phyloP scores from a whole-genome alignment of 2,113 vertebrate genomes.

The Aptenodytes patagonicus region DNA sequence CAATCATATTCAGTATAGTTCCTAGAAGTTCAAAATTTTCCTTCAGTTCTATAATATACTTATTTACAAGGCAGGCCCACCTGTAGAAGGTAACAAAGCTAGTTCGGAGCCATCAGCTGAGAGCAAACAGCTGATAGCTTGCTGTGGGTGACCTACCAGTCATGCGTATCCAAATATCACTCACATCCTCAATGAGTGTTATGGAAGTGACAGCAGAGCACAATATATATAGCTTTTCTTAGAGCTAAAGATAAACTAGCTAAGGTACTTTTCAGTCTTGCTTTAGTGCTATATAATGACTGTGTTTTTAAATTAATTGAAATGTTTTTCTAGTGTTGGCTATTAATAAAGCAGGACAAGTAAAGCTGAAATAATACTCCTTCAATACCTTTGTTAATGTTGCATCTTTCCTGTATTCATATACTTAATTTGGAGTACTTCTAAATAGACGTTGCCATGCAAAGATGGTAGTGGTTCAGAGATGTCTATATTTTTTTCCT shows the following conservation, averaged over 20 bases:
- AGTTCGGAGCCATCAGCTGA: neutral
- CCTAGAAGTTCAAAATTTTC: neutral
- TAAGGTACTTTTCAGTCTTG: neutral
- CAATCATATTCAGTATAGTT: neutral
- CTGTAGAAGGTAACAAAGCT: neutral
- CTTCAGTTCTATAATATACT: neutral
- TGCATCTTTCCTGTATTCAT: neutral
- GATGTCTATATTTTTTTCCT: neutral
- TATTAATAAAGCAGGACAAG: neutral
- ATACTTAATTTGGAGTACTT: neutral
- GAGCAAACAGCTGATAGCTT: neutral
- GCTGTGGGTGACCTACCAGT: neutral
- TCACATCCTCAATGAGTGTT: neutral
- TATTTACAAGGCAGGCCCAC: neutral
- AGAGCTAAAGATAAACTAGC: neutral
- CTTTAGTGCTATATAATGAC: neutral
- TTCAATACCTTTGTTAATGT: neutral
- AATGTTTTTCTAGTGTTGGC: neutral
- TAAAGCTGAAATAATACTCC: neutral
- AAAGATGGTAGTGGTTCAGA: neutral
- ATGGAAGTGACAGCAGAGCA: neutral
- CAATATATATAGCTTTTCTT: neutral
- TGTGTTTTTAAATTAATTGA: neutral
- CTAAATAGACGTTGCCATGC: neutral
- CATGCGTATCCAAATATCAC: neutral